phyloP scores from a whole-genome alignment of 2,888 invertebrate genomes.

The Mylabris sibirica region DNA sequence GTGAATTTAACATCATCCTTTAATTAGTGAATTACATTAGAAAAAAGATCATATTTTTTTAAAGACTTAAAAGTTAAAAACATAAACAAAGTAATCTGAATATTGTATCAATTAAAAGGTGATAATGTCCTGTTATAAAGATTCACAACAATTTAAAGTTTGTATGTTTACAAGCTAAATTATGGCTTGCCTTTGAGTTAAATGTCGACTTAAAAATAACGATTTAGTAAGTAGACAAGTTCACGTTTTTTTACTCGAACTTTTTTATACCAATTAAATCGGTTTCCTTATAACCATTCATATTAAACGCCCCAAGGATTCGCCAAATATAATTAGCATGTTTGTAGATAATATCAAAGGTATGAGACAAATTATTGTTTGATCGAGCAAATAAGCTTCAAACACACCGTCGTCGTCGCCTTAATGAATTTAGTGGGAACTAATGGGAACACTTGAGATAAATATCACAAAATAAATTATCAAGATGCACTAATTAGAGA shows the following conservation, averaged over 20 bases:
- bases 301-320: not conserved
- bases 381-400: not conserved
- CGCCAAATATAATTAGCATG: not conserved
- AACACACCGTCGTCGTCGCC: not conserved
- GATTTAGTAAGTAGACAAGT: too few species aligned
- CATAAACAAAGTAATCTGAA: not conserved
- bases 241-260: too few species aligned
- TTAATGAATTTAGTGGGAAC: slow-evolving; percentile 1
- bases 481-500: not conserved
- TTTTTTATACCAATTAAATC: too few species aligned
- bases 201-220: not conserved
- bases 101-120: not conserved
- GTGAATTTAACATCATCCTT: not conserved
- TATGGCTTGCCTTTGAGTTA: not conserved
- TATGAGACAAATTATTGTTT: not conserved
- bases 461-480: not conserved
- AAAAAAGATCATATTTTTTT: not conserved
- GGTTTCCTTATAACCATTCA: too few species aligned
- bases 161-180: not conserved
- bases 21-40: not conserved
- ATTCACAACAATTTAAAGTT: not conserved
- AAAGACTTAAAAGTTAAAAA: not conserved
- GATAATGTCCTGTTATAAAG: not conserved
- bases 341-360: not conserved
- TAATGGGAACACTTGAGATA: not conserved